Evolutionary conservation across 2,888 invertebrate genomes (phyloP), one percentile per base, ranked within the genome.

Genomic region (Acleris laterana): DNA sequence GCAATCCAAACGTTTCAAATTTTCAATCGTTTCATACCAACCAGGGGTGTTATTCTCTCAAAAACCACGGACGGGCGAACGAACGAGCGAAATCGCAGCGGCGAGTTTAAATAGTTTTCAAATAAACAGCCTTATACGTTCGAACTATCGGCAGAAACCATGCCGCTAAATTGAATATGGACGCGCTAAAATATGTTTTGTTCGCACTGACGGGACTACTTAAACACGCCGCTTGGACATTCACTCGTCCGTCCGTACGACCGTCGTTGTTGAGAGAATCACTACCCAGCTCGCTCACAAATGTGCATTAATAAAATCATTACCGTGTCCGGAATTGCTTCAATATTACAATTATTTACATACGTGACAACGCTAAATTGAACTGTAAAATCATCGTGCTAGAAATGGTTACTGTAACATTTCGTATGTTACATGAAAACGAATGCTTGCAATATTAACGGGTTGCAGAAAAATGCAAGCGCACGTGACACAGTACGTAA

Each of bases 401-500:
- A 58, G 28, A 32, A 25, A 16, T 49, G 46, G 19, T 7, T 16
- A 46, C 57, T 13, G n/a, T 16, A 5, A 17, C 22, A 56, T 56
- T 6, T 13, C n/a, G 38, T 38, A 46, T 46, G 46, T 46, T 2
- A 2, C 5, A 46, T n/a, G 46, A 46, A 46, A n/a, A 17, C 17
- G 17, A 46, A 17, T 46, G 44, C 44, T 44, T 44, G 46, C n/a
- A 28, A 58, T 59, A 25, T 22, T 25, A 22, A 48, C 53, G 32
- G 56, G 62, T 56, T 42, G 28, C 22, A 55, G 55, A 68, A 59
- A 63, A 49, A 53, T 67, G 61, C 55, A 70, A 58, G 49, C n/a
- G 48, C 60, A 57, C 62, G 56, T 59, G 59, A 42, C 51, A 32
- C 13, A 13, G 44, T 17, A 64, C 68, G 69, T 69, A 71, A 74